Percentiles rank a stretch among this genome's conserved stretches.
These are phyloP conservation scores for Fragum whitleyi DNA, from an alignment of 2,888 invertebrate genomes.

Conservation along the genomic window DNA sequence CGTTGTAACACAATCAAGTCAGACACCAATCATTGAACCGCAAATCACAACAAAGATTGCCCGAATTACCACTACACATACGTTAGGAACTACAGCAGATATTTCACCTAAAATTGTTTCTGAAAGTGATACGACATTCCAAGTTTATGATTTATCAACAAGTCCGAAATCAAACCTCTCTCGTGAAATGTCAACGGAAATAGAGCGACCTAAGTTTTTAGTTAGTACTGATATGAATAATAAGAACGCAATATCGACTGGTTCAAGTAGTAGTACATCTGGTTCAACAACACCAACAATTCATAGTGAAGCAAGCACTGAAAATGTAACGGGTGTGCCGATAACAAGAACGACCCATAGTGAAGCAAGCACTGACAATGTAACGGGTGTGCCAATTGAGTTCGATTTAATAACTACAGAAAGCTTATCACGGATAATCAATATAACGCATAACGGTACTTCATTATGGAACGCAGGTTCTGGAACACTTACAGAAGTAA, in stretches of 20 bases:
- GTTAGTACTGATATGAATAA: background rate
- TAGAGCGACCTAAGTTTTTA: background rate
- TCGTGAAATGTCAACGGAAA: background rate
- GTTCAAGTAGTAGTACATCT: too few species aligned
- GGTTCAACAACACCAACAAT: background rate
- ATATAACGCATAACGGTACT: too few species aligned
- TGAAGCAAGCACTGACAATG: background rate
- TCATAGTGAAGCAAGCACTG: background rate
- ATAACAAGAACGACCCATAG: background rate
- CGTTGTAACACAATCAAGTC: background rate
- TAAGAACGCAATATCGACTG: too few species aligned
- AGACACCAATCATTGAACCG: background rate
- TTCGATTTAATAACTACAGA: background rate
- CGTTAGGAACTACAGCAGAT: background rate
- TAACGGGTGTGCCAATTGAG: background rate
- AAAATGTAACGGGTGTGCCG: background rate
- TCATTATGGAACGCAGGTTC: too few species aligned
- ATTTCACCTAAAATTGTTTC: background rate
- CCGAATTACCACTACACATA: background rate
- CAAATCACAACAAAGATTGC: background rate
- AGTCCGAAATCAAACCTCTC: background rate
- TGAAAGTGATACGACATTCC: background rate
- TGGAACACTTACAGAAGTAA: too few species aligned
- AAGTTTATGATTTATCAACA: background rate
- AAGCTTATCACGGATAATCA: background rate